Evolutionary conservation across 1,140 invertebrate species (phyloP), one percentile per base, ranked within the genome.

Genomic region (Philotrypesis tridentata): DNA sequence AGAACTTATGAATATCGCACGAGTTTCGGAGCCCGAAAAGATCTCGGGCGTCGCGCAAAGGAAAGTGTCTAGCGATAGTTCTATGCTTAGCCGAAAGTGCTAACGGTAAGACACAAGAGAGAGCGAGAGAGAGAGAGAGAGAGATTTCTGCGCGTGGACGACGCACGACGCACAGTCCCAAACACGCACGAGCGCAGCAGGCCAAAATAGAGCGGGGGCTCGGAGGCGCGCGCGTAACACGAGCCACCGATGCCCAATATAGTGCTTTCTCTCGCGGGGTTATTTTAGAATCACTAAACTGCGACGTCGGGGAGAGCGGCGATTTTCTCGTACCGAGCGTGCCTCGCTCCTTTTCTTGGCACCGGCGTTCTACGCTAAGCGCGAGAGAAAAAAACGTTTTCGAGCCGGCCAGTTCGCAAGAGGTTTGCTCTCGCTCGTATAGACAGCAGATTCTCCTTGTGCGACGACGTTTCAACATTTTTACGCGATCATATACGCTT

Each of bases 201-300:
- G 78, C 83, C 70, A 85, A 88, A 89, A 90, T 90, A 90, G 89
- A 85, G 77, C 23, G 74, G 55, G 12, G 9, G 3, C 73, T 74
- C 48, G 17, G 4, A 48, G 40, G 65, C 63, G 81, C 71, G 81
- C 71, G 71, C 89, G 90, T 91, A 91, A 92, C 80, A 88, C 85
- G 91, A 92, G 86, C 88, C 87, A 90, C 86, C 87, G 90, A 87
- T 88, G 84, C 89, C 91, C 89, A 86, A 90, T 92, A 91, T 91
- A 91, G 90, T 81, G 86, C 85, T 89, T 89, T 88, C 88, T 88
- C 87, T 84, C 76, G 79, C 68, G 40, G n/a, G 79, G 81, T 84
- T 91, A 91, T 91, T 91, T 90, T 90, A 79, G 87, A 84, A 85
- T 82, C 83, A 77, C 72, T 65, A 29, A 74, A 82, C 25, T 61